Conservation (phyloP, 2,113 vertebrate genomes). For the Oenanthe oenanthe region DNA sequence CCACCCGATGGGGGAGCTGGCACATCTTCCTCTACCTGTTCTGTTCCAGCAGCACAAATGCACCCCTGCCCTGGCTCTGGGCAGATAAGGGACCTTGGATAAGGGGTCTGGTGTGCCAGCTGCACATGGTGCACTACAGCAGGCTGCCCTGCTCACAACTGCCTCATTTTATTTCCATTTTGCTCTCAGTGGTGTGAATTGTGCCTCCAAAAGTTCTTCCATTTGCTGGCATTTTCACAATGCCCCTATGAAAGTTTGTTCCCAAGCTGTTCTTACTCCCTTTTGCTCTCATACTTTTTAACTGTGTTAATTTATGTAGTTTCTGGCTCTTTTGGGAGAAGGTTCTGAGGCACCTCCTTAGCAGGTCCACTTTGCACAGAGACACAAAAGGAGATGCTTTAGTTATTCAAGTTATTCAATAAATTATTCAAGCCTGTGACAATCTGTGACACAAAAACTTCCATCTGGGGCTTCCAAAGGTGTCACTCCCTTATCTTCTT, state of each 20-base stretch:
- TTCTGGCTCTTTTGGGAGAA: neutral
- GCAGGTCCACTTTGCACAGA: neutral
- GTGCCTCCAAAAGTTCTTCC: neutral
- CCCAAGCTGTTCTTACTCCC: neutral
- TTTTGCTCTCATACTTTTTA: neutral
- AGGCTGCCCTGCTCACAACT: neutral
- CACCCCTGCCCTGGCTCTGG: neutral
- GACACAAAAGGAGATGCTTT: neutral
- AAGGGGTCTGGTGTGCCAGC: neutral
- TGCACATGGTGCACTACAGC: accelerated
- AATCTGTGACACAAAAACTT: neutral
- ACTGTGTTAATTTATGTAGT: accelerated
- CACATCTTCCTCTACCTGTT: accelerated
- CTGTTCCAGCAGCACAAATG: neutral
- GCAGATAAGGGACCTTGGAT: neutral
- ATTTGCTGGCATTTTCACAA: neutral
- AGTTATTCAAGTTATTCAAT: too few species aligned
- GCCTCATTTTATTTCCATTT: accelerated
- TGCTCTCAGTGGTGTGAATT: neutral
- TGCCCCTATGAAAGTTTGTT: neutral
- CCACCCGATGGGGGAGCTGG: neutral
- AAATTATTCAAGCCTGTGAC: neutral
- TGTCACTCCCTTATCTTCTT: neutral
- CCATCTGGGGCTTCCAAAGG: neutral
- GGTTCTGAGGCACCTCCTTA: neutral